Evolutionary conservation across 92 coral and sea anemone genomes (phyloP).

Genomic region (Epizoanthus ramosus): DNA sequence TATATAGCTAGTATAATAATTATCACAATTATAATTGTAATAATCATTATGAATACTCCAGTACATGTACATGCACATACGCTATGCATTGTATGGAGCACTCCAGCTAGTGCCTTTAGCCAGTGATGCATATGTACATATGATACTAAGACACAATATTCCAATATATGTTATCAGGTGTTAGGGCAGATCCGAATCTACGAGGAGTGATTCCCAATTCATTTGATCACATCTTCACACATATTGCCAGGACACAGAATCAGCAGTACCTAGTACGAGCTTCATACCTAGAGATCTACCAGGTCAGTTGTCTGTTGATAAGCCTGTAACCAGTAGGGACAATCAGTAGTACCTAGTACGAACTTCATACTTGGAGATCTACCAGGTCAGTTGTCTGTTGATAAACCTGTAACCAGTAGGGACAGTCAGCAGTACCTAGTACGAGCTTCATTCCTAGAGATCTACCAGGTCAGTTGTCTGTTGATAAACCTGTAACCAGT

Average conservation of each 20-base stretch:
- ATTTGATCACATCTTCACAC: conserved; percentile 97
- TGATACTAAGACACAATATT: not conserved
- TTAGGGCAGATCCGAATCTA: conserved; percentile 77
- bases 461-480: conserved; percentile 65
- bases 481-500: not conserved
- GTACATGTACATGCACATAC: no score
- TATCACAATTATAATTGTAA: no score
- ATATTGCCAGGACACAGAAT: conserved; percentile 94
- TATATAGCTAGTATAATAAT: no score
- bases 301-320: conserved; percentile 29
- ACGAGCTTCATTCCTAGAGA: conserved; percentile 93
- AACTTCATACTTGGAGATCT: not conserved
- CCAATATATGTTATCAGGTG: conserved; percentile 57
- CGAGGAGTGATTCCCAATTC: conserved; percentile 98
- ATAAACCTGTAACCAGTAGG: not conserved
- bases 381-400: not conserved
- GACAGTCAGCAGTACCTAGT: conserved; percentile 72
- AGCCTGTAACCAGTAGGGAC: not conserved
- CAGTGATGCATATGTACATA: no score
- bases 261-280: conserved; percentile 94
- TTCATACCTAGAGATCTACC: conserved; percentile 97
- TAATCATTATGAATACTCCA: no score
- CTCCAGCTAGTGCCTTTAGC: no score
- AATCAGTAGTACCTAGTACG: not conserved
- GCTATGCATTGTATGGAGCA: no score